A percentile compares a stretch with the other conserved stretches of the same genome.
Evolutionary conservation across 2,113 vertebrate genomes (phyloP).

Genomic region (Xiphophorus couchianus): DNA sequence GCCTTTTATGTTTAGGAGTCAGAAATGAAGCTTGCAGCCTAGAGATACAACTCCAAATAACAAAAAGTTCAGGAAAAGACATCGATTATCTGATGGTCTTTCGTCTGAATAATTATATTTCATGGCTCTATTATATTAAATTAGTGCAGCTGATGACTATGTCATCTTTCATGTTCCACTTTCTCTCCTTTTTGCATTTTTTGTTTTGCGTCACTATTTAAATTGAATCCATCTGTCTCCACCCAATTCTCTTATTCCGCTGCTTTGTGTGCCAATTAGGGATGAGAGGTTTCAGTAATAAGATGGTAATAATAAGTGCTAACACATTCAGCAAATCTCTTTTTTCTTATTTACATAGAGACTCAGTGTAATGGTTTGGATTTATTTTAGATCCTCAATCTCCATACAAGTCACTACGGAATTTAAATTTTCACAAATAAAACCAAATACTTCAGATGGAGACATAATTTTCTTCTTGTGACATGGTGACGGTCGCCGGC

Average conservation of each 20-base stretch:
- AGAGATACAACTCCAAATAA: too few species aligned
- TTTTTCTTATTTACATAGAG: too few species aligned
- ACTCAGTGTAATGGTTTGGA: too few species aligned
- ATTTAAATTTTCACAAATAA: too few species aligned
- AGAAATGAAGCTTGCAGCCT: too few species aligned
- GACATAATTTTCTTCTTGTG: neutral
- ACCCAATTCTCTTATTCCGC: neutral
- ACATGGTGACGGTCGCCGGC: neutral
- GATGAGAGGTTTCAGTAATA: neutral
- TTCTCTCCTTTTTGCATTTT: neutral
- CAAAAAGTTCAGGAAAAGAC: neutral
- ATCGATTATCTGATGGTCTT: neutral
- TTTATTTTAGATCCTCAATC: too few species aligned
- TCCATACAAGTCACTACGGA: too few species aligned
- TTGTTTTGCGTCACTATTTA: neutral
- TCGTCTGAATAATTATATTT: neutral
- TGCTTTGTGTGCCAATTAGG: neutral
- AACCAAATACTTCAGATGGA: neutral
- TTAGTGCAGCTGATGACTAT: neutral
- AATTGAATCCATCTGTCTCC: neutral
- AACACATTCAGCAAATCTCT: too few species aligned
- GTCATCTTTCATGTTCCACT: neutral
- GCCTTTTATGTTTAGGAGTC: too few species aligned
- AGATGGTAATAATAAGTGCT: neutral
- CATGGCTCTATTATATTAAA: neutral